These are phyloP conservation scores for Drosophila glabriapex DNA, from an alignment of 2,888 invertebrate genomes.

Conservation along the genomic window DNA sequence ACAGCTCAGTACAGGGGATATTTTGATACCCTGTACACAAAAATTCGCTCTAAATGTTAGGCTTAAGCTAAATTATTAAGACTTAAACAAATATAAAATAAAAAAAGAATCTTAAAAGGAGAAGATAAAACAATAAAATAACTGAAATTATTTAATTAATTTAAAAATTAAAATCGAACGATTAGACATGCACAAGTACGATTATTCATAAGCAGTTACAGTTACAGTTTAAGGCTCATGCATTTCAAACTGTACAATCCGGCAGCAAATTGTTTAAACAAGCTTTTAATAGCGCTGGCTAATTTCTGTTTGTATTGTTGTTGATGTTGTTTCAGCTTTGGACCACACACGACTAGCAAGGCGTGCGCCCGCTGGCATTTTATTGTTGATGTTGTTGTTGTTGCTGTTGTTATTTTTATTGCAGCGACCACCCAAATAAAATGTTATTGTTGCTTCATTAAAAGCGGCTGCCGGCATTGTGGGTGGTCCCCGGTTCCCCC, in stretches of 20 bases:
- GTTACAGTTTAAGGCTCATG: conserved; percentile 6
- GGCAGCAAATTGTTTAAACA: conserved; percentile 39
- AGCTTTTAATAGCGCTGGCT: conserved; percentile 37
- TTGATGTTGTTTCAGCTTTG: conserved; percentile 34
- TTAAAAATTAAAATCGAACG: not conserved
- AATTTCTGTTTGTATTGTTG: conserved; percentile 32
- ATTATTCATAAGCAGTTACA: conserved; percentile 16
- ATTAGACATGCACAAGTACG: not conserved
- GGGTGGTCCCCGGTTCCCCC: conserved; percentile 61
- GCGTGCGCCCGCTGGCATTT: conserved; percentile 54
- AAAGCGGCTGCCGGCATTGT: conserved; percentile 73
- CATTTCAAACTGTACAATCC: conserved; percentile 8
- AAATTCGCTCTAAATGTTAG: not conserved
- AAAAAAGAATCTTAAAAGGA: not conserved
- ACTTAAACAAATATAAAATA: not conserved
- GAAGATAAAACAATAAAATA: not conserved
- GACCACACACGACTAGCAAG: conserved; percentile 61
- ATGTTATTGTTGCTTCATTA: conserved; percentile 73
- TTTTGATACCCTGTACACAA: conserved; percentile 23
- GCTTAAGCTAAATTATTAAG: not conserved
- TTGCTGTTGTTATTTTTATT: conserved; percentile 53
- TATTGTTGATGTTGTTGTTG: conserved; percentile 34
- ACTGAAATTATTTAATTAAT: not conserved
- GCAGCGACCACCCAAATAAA: conserved; percentile 69
- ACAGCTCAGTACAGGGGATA: not conserved